Conservation (phyloP, 53 echinoderm and acorn worm genomes). For the Zoroaster sp. region DNA sequence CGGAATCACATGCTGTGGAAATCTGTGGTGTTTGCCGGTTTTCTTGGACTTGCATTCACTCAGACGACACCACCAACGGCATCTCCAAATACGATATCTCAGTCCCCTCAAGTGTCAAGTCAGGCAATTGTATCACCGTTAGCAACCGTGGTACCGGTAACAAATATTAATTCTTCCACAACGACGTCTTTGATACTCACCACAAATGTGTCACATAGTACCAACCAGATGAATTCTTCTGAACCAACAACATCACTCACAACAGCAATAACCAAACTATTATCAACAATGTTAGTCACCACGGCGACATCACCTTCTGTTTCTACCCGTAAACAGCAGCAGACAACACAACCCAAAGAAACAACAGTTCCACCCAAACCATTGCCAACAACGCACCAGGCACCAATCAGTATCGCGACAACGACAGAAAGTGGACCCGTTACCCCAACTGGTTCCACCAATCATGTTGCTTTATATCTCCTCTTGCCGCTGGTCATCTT, state of each 20-base stretch:
- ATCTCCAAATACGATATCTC: background rate
- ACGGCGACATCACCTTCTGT: background rate
- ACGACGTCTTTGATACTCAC: background rate
- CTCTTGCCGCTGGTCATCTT: conserved; percentile 36
- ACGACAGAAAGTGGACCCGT: background rate
- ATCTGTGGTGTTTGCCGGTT: background rate
- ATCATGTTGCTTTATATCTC: conserved; percentile 29
- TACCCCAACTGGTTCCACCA: background rate
- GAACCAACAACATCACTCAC: background rate
- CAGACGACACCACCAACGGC: background rate
- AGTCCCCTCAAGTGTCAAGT: background rate
- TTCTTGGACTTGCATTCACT: background rate
- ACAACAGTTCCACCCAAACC: background rate
- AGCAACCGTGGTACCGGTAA: background rate
- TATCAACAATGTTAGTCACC: background rate
- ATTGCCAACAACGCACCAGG: background rate
- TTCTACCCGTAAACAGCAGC: background rate
- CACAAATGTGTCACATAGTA: background rate
- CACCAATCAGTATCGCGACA: background rate
- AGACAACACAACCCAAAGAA: background rate
- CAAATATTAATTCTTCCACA: background rate
- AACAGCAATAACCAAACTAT: conserved; percentile 2
- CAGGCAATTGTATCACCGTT: background rate
- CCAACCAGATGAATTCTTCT: background rate
- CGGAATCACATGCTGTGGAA: background rate